A percentile compares a stretch with the other conserved stretches of the same genome.
These are phyloP conservation scores for Nannoperca australis DNA, from an alignment of 2,797 vertebrate species.

Conservation along the genomic window DNA sequence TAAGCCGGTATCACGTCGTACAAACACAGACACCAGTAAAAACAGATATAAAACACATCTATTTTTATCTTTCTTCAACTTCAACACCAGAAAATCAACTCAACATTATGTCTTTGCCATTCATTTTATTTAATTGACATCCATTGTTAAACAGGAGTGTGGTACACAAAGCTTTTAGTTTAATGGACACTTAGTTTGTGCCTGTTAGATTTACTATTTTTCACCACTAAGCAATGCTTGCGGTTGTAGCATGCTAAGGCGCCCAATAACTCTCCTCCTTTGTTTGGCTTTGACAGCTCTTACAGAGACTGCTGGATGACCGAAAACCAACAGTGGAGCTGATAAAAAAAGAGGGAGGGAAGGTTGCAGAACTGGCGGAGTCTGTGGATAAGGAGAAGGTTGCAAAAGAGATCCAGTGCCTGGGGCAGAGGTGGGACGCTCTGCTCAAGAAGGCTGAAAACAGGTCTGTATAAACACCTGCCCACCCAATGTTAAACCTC, in stretches of 20 bases:
- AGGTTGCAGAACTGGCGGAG: conserved; percentile 93
- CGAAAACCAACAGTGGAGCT: conserved; percentile 94
- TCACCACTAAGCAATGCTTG: conserved; percentile 29
- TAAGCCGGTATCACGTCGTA: conserved; percentile 69
- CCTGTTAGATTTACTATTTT: conserved; percentile 68
- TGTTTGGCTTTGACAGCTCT: conserved; percentile 86
- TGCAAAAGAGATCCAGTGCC: conserved; percentile 90
- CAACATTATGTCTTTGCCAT: conserved; percentile 39
- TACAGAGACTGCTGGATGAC: conserved; percentile 95
- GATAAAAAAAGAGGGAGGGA: conserved; percentile 95
- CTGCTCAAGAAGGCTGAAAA: conserved; percentile 94
- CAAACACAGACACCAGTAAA: conserved; percentile 24
- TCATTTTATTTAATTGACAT: conserved; percentile 63
- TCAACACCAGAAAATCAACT: conserved; percentile 13
- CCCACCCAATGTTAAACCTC: conserved; percentile 14
- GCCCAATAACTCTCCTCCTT: conserved; percentile 66
- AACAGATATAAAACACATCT: conserved; percentile 17
- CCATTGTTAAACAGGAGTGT: conserved; percentile 60
- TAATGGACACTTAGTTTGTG: conserved; percentile 61
- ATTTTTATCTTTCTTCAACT: conserved; percentile 19
- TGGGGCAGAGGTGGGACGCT: conserved; percentile 93
- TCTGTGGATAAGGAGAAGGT: conserved; percentile 93
- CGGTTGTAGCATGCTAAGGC: conserved; percentile 37
- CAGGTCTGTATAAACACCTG: conserved; percentile 84
- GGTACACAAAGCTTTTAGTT: conserved; percentile 57